Evolutionary conservation across 2,888 invertebrate genomes (phyloP).

Genomic region (Cryptocheilus praepositus): DNA sequence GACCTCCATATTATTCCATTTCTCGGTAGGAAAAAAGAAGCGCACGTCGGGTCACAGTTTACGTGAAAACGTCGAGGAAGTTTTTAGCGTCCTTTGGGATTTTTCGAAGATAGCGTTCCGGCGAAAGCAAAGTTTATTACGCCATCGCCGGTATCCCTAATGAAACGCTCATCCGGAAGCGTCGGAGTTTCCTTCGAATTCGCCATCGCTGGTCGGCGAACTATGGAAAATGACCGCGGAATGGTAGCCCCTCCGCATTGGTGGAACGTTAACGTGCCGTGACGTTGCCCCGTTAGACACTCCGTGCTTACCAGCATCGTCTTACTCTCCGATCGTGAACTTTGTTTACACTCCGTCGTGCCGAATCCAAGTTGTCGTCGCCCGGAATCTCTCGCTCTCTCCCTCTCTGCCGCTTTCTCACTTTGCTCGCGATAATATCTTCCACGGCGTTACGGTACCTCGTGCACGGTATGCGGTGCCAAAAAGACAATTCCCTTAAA

Average conservation of each 20-base stretch:
- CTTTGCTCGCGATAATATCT: constrained; percentile 9
- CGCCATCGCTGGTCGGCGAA: constrained; percentile 30
- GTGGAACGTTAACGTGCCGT: constrained; percentile 57
- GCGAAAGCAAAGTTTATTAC: too few species aligned
- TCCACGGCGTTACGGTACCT: constrained; percentile 7
- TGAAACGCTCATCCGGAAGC: too few species aligned
- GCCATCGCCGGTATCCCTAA: too few species aligned
- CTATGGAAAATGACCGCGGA: constrained; percentile 43
- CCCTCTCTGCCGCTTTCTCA: not conserved
- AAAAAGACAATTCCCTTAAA: constrained; percentile 3
- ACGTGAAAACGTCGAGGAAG: too few species aligned
- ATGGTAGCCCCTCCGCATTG: constrained; percentile 17
- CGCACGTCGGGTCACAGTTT: too few species aligned
- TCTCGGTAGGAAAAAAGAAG: too few species aligned
- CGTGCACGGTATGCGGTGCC: not conserved
- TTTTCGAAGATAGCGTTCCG: too few species aligned
- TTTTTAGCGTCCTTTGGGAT: too few species aligned
- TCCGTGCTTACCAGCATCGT: constrained; percentile 18
- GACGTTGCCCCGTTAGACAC: constrained; percentile 58
- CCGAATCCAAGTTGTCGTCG: constrained; percentile 21
- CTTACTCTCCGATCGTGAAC: constrained; percentile 30
- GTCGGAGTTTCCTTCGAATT: constrained; percentile 13
- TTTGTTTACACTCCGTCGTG: constrained; percentile 39
- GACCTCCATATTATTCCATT: too few species aligned
- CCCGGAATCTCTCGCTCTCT: not conserved